Conservation (phyloP, 2,113 vertebrate genomes). For the Paralichthys olivaceus region DNA sequence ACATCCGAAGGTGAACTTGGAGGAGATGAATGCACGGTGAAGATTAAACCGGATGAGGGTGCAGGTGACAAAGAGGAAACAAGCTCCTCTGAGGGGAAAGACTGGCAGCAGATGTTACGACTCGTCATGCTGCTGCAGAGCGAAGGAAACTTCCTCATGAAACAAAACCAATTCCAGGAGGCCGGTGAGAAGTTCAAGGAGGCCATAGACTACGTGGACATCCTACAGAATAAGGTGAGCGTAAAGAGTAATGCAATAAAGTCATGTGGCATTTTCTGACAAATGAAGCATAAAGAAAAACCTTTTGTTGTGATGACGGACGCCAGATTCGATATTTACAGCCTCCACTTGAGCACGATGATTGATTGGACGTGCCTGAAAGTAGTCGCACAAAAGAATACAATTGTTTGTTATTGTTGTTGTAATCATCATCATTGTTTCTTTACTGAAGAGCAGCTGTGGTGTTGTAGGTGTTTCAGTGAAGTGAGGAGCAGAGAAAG, state of each 20-base stretch:
- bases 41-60: slow-evolving; percentile 20
- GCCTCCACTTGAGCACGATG: neutral
- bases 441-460: slow-evolving; percentile 52
- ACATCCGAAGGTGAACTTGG: neutral
- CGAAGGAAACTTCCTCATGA: slow-evolving; percentile 86
- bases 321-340: neutral
- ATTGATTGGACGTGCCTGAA: slow-evolving; percentile 5
- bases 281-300: neutral
- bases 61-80: slow-evolving; percentile 16
- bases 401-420: neutral
- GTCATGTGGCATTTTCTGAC: neutral
- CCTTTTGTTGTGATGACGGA: slow-evolving; percentile 1
- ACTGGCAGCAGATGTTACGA: slow-evolving; percentile 87
- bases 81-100: slow-evolving; percentile 65
- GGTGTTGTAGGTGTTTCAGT: slow-evolving; percentile 46
- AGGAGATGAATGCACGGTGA: neutral
- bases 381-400: slow-evolving; percentile 26
- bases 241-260: neutral
- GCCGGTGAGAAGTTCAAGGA: slow-evolving; percentile 85
- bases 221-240: slow-evolving; percentile 85
- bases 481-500: slow-evolving; percentile 38
- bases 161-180: slow-evolving; percentile 78
- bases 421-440: slow-evolving; percentile 47
- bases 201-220: slow-evolving; percentile 86
- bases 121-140: slow-evolving; percentile 86